Base-by-base conservation (phyloP, 1,140 invertebrate species). In the Aphelenchoides avenae region DNA sequence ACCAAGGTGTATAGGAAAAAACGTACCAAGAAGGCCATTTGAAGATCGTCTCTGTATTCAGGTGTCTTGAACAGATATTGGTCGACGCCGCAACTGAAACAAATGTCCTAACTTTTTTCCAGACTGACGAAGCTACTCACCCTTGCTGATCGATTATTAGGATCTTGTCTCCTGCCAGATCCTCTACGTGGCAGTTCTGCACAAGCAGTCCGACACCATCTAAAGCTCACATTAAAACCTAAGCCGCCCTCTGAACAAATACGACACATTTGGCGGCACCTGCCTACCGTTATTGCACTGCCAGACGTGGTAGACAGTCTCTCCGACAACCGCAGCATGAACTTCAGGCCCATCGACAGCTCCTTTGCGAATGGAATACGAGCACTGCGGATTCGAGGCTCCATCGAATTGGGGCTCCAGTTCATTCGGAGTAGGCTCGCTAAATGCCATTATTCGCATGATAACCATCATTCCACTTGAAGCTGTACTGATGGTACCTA, bases 91-190 rank as follows among this genome's bases (percentile, higher is more conserved):
- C 72, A 74, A 50, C 70, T 70, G 53, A 52, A 70, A 33, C 15
- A 50, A 26, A 15, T 5, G 42, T 26, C 22, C 7, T 52, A n/a
- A 55, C 11, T 18, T 57, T 57, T 18, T 52, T 30, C n/a, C 3
- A 34, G 13, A 52, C 55, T n/a, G 15, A 20, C 43, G 5, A 54
- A 3, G n/a, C 5, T 20, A 22, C 24, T 27, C 53, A 71, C 70
- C 70, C 72, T 42, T 77, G 65, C 52, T 77, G 75, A 53, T 75
- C 75, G 49, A 75, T 72, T 15, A 75, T 75, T 9, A 75, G 50
- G 30, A 75, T 75, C 43, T 66, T 63, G 31, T 77, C 70, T 3
- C 72, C 72, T 51, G 74, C 66, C 3, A 75, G 42, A 50, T 77
- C 71, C 34, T 74, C 72, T 11, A 75, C 72, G 42, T 75, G 63